Evolutionary conservation across 2,113 vertebrate species (phyloP).

Genomic region (Meleagris gallopavo): DNA sequence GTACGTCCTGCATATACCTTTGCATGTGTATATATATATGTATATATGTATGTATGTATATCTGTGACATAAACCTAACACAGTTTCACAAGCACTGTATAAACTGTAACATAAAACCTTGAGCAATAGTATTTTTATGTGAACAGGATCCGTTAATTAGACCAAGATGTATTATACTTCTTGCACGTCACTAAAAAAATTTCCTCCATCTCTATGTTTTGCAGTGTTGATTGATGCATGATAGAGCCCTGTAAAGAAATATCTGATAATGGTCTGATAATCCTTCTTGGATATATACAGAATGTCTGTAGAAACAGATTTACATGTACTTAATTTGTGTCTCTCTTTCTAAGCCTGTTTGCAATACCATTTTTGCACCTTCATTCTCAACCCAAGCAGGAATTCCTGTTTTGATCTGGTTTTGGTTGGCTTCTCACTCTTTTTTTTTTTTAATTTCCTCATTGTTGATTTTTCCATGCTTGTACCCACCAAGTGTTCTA

Average conservation of each 20-base stretch:
- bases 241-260: not conserved
- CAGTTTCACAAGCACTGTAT: not conserved
- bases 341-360: not conserved
- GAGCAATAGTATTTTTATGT: not conserved
- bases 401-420: not conserved
- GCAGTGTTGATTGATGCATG: not conserved
- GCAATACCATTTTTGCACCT: not conserved
- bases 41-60: not conserved
- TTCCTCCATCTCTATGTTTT: not conserved
- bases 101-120: not conserved
- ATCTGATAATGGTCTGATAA: not conserved
- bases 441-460: not conserved
- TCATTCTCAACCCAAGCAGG: not conserved
- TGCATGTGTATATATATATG: not conserved
- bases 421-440: not conserved
- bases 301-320: not conserved
- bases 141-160: constrained; percentile 1
- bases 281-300: not conserved
- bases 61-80: not conserved
- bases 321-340: accelerated
- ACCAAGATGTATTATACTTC: not conserved
- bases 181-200: not conserved
- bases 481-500: not conserved
- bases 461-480: not conserved
- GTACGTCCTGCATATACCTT: not conserved